These are phyloP conservation scores for Microcebus murinus DNA, from an alignment of 2,113 vertebrate genomes.

Conservation along the genomic window DNA sequence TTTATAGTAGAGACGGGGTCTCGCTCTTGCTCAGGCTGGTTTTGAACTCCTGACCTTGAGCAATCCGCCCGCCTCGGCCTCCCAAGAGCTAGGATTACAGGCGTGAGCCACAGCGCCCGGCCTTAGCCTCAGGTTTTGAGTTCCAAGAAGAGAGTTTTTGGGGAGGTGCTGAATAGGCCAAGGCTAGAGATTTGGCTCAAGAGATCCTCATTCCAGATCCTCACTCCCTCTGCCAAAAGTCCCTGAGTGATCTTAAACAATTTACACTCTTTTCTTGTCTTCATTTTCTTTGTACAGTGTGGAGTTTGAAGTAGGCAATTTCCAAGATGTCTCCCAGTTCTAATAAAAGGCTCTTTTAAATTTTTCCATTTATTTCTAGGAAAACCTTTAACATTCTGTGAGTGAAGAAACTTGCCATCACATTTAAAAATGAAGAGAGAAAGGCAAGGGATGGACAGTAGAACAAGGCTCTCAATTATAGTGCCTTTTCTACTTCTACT, in stretches of 20 bases:
- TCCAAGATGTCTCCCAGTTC: background rate
- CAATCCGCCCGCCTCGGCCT: no score
- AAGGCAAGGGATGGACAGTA: background rate
- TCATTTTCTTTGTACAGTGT: background rate
- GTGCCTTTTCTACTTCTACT: background rate
- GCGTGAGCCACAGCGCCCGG: no score
- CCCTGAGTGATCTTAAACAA: background rate
- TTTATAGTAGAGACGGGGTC: no score
- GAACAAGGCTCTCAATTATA: fast-evolving
- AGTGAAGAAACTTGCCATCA: background rate
- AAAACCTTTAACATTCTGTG: background rate
- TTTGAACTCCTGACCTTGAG: no score
- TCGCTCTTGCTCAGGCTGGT: no score
- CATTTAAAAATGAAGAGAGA: background rate
- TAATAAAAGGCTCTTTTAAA: background rate
- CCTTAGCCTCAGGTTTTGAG: background rate
- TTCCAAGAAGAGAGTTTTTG: background rate
- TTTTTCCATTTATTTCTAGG: background rate
- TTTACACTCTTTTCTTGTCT: background rate
- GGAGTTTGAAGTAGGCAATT: background rate
- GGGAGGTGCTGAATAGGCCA: background rate
- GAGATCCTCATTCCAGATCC: background rate
- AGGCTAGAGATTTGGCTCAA: background rate
- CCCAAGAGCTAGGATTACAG: no score
- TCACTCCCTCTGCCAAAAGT: background rate